Base-by-base conservation (phyloP, 2,888 invertebrate species). In the Crossocerus cetratus region DNA sequence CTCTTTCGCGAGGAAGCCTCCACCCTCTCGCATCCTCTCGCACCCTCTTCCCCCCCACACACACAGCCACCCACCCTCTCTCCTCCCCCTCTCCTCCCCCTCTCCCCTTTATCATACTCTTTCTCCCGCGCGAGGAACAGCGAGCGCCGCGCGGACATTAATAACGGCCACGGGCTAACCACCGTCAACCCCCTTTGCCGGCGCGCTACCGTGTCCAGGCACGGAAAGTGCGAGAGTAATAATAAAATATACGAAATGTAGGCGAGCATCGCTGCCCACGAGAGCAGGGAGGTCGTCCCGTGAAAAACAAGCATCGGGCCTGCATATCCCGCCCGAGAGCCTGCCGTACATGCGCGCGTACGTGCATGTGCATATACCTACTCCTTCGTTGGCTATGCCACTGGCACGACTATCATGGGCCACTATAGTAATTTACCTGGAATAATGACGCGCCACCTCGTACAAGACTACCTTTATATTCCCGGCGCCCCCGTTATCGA, bases 231-330 rank as follows among this genome's bases (percentile, higher is more conserved):
- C 77, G 84, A 83, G 84, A 83, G 86, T 86, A 86, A 87, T 86
- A 87, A 87, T 87, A 85, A 87, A 85, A 87, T 87, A 85, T 86
- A 88, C 86, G 86, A 87, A 86, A 85, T 86, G 86, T 81, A 82
- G 80, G 78, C 80, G 80, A 74, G 77, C 78, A 77, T 78, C 78
- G 78, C 70, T 72, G 73, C 55, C 71, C 77, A 58, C 72, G 70
- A 62, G 16, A 49, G 49, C 49, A 49, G 65, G 65, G 58, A 64
- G 68, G 66, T 75, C 66, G 81, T 75, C 60, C 74, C 73, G 60
- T 69, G 76, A 78, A 80, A 78, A 82, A 78, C 80, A 80, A 80
- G 80, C 74, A 75, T 69, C 66, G 65, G 64, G 69, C 32, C 32
- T 32, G 32, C 32, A 32, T 32, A 4, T 58, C 44, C n/a, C 44